Percentiles rank a stretch among this genome's conserved stretches.
phyloP scores from a whole-genome alignment of 2,797 vertebrate species.

The Poeciliopsis gracilis region DNA sequence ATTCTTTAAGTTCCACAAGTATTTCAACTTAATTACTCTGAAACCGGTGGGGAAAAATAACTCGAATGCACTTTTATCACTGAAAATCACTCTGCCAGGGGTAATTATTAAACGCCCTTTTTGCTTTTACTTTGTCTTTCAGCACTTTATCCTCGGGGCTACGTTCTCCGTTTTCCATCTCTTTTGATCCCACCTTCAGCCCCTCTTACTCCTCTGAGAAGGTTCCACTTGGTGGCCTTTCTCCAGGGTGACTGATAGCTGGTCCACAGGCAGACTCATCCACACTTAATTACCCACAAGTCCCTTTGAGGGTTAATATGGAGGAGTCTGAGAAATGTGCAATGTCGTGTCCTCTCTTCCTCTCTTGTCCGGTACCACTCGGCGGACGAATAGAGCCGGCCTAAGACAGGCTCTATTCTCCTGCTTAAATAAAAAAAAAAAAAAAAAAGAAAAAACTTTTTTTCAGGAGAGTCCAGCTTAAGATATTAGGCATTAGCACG shows the following conservation, averaged over 20 bases:
- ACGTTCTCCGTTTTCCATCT: constrained; percentile 34
- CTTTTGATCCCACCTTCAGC: constrained; percentile 53
- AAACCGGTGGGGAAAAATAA: constrained; percentile 44
- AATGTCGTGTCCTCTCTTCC: constrained; percentile 21
- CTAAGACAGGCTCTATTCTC: constrained; percentile 16
- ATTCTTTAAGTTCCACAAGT: constrained; percentile 45
- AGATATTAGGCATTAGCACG: constrained; percentile 40
- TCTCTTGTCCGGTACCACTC: constrained; percentile 21
- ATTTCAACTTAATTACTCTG: constrained; percentile 57
- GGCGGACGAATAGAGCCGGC: constrained; percentile 30
- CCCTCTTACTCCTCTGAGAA: constrained; percentile 42
- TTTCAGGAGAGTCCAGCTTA: constrained; percentile 17
- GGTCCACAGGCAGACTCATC: constrained; percentile 59
- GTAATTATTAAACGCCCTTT: constrained; percentile 45
- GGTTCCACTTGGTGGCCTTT: constrained; percentile 69
- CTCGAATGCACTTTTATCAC: constrained; percentile 27
- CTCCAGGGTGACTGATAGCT: constrained; percentile 67
- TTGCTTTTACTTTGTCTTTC: constrained; percentile 54
- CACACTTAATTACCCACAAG: constrained; percentile 75
- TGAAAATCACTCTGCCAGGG: constrained; percentile 22
- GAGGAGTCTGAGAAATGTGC: constrained; percentile 43
- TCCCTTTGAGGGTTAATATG: constrained; percentile 56
- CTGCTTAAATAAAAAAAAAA: constrained; percentile 30
- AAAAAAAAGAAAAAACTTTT: neutral
- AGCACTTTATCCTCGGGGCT: constrained; percentile 47